A percentile compares a stretch with the other conserved stretches of the same genome.
Conservation (phyloP, 2,888 invertebrate genomes). For the Dicyrtoma fusca region DNA sequence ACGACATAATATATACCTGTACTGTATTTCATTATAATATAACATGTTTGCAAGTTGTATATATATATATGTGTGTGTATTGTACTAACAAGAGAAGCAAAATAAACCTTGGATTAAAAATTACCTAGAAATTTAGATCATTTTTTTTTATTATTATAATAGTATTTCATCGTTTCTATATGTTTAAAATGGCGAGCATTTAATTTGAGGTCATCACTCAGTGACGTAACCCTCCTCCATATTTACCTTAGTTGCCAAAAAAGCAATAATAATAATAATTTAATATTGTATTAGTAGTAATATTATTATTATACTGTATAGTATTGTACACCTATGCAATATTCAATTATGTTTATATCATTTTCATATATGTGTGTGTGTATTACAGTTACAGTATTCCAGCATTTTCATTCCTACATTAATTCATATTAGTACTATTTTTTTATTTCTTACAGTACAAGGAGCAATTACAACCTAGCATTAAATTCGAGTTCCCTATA, state of each 20-base stretch:
- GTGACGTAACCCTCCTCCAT: constrained; percentile 7
- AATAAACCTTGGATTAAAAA: constrained; percentile 9
- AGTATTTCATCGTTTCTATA: neutral
- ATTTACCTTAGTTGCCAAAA: neutral
- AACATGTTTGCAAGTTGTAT: constrained; percentile 13
- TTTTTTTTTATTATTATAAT: neutral
- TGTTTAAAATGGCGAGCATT: neutral
- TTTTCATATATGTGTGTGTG: no score
- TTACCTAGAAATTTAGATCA: neutral
- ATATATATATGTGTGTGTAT: constrained; percentile 2
- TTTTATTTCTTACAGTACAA: no score
- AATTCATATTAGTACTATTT: no score
- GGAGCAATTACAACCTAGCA: no score
- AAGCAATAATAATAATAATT: neutral
- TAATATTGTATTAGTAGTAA: neutral
- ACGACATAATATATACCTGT: neutral
- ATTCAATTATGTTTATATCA: no score
- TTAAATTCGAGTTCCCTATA: no score
- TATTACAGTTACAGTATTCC: no score
- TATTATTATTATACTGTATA: neutral
- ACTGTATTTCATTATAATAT: neutral
- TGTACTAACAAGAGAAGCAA: neutral
- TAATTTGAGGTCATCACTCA: constrained; percentile 20
- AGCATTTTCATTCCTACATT: no score
- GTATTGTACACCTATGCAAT: no score